Conservation (phyloP, 2,888 invertebrate genomes). For the Seladonia tumulorum region DNA sequence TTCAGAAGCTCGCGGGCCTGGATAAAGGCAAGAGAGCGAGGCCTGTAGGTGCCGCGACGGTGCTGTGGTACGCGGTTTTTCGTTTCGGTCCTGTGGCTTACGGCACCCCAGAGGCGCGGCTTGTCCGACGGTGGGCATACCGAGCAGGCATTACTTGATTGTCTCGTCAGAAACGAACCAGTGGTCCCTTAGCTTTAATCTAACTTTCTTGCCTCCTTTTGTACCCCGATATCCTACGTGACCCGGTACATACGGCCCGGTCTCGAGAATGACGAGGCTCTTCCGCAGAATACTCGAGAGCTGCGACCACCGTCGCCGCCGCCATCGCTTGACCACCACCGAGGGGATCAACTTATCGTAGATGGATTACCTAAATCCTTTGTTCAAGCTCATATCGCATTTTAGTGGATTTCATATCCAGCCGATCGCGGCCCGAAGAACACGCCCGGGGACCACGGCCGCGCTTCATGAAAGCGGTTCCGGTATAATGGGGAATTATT, state of each 20-base stretch:
- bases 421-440: background rate
- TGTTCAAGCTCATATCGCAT: slow-evolving; percentile 13
- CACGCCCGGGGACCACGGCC: background rate
- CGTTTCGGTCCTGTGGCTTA: slow-evolving; percentile 73
- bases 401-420: slow-evolving; percentile 11
- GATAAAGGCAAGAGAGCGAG: slow-evolving; percentile 45
- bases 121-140: slow-evolving; percentile 77
- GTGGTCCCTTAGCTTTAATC: slow-evolving; percentile 35
- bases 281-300: slow-evolving; percentile 69
- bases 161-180: slow-evolving; percentile 72
- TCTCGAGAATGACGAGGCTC: slow-evolving; percentile 68
- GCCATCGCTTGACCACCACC: background rate
- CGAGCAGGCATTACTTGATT: slow-evolving; percentile 84
- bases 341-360: slow-evolving; percentile 16
- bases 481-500: slow-evolving; percentile 2
- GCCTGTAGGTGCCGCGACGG: slow-evolving; percentile 46
- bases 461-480: background rate
- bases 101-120: slow-evolving; percentile 80
- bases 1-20: slow-evolving; percentile 54
- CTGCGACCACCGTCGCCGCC: slow-evolving; percentile 45
- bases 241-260: slow-evolving; percentile 50
- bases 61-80: slow-evolving; percentile 59
- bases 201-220: slow-evolving; percentile 43
- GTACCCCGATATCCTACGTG: slow-evolving; percentile 49
- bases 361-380: slow-evolving; percentile 36